Evolutionary conservation across 2,888 invertebrate genomes (phyloP), one percentile per base, ranked within the genome.

Genomic region (Lasioglossum lativentre): DNA sequence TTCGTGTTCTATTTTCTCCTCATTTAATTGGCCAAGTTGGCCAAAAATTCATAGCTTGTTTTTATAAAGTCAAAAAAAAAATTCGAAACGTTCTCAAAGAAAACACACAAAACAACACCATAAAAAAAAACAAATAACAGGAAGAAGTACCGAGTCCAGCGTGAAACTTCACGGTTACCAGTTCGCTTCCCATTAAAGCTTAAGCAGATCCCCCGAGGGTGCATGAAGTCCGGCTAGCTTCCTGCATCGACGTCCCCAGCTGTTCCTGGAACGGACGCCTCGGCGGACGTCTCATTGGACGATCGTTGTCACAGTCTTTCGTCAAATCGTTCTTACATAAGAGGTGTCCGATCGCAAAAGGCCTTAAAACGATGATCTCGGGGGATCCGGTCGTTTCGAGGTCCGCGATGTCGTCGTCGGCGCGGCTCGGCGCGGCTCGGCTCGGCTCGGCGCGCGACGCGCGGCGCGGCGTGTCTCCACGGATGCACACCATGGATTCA

Each of bases 401-500:
- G 59, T 52, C 83, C 78, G 14, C 27, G 12, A 27, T 27, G 59
- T 14, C 59, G 45, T 27, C 27, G 34, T 34, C 34, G 34, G 34
- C 34, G 34, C 34, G 34, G 34, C 34, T 1, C 34, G 27, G 27
- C 27, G 59, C 27, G 5, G 23, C 52, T 27, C 59, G n/a, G n/a
- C n/a, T n/a, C n/a, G n/a, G n/a, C n/a, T n/a, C n/a, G n/a, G n/a
- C n/a, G n/a, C n/a, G n/a, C n/a, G n/a, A n/a, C n/a, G n/a, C n/a
- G n/a, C 34, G 34, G 34, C 34, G 34, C 34, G 27, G 27, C 27
- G 59, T 59, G 5, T 52, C 52, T 27, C 59, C 59, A 76, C 74
- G 23, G 52, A 52, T 52, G 52, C 23, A 8, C 52, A 8, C 52
- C 23, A 23, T 8, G 78, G 83, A 85, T 86, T 88, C 16, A 4